Evolutionary conservation across 1,140 invertebrate species (phyloP), one percentile per base, ranked within the genome.

Genomic region (Calliphora vicina): DNA sequence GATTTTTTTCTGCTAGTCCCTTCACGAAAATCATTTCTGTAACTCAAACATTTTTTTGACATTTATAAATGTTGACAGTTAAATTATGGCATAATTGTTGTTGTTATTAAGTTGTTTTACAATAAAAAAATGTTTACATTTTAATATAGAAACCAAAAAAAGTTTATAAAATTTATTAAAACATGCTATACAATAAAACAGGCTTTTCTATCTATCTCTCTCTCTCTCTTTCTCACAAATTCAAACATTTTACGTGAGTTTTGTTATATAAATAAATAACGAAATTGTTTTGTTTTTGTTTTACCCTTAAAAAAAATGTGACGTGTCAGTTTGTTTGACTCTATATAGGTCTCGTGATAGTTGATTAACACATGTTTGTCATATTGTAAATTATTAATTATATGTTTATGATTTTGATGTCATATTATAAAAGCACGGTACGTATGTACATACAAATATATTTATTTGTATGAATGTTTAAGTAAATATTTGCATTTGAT

Each of bases 41-140:
- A 20, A 23, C 9, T 57, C 29, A 35, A 35, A n/a, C n/a, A n/a
- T 15, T 57, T 15, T 13, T 57, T 57, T 20, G 61, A 67, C 61
- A 67, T 67, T 20, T 20, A 67, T 67, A 25, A 67, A 67, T 67
- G 61, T 67, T 67, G 61, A 67, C 61, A 67, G 61, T 67, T 67
- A 67, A 67, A 67, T 23, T 67, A 67, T 67, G 1, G 23, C 61
- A 67, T 67, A 67, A 67, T 67, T 57, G 20, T 67, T 57, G 20
- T 67, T 67, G 61, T 67, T 67, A 67, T 67, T 67, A 67, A 67
- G 61, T 67, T 67, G 20, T 67, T 67, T 0, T n/a, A 57, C 15
- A n/a, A n/a, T n/a, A 57, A 57, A n/a, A 25, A 67, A 67, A 67
- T 67, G 9, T 67, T 67, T 25, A 67, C 61, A 67, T 67, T 67